These are phyloP conservation scores for Aporophyla lueneburgensis DNA, from an alignment of 2,888 invertebrate genomes.

Conservation along the genomic window DNA sequence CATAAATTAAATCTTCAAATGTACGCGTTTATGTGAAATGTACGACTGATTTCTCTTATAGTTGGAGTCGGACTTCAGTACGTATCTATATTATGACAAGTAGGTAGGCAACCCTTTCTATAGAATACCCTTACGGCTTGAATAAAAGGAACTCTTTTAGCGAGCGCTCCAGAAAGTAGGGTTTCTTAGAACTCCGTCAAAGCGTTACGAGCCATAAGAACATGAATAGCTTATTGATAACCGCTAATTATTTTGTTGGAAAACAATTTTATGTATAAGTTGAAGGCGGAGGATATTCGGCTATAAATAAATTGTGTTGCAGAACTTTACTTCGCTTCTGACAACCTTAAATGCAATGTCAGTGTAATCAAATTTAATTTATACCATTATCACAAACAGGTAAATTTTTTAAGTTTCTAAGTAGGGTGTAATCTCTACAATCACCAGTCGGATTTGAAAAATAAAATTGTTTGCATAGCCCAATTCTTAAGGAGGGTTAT, in stretches of 20 bases:
- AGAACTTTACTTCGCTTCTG: neutral
- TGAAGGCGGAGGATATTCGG: no score
- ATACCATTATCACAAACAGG: no score
- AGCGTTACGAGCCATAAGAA: conserved; percentile 21
- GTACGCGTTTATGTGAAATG: no score
- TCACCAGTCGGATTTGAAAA: no score
- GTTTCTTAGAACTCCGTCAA: conserved; percentile 29
- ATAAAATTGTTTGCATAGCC: no score
- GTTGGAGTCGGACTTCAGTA: neutral
- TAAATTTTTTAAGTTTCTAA: no score
- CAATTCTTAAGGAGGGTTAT: no score
- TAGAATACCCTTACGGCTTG: conserved; percentile 16
- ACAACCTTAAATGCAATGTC: neutral
- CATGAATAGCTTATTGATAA: conserved; percentile 27
- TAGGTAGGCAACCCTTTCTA: conserved; percentile 21
- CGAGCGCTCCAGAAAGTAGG: conserved; percentile 8
- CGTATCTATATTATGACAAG: neutral
- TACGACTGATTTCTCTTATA: neutral
- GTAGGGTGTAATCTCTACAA: no score
- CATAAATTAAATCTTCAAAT: neutral
- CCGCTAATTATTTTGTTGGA: conserved; percentile 4
- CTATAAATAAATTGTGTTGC: neutral
- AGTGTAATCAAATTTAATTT: neutral
- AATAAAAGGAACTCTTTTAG: conserved; percentile 52
- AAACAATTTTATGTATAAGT: neutral